Base-by-base conservation (phyloP, 2,888 invertebrate species). In the Acanthacorydalis orientalis region DNA sequence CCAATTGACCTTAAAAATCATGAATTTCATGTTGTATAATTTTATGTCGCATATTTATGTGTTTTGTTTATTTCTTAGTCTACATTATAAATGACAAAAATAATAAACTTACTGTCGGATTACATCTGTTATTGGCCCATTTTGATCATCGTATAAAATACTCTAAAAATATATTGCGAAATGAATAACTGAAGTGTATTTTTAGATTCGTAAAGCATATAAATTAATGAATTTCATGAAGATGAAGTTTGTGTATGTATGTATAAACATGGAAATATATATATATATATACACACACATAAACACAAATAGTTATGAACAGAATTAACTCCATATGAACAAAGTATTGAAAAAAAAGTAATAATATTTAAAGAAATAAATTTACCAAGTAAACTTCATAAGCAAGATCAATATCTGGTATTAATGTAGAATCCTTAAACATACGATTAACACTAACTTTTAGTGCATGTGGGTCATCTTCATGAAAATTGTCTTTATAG, bases 71-170 rank as follows among this genome's bases (percentile, higher is more conserved):
- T 4, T 23, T 2, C 6, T 23, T 23, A 23, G 6, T 31, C 31
- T 34, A 47, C 38, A 41, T 37, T 11, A 33, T 35, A 35, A 52
- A 32, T 45, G 38, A 14, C 46, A 42, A 35, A 40, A 35, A 42
- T n/a, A 16, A 43, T 15, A 38, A 38, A 48, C 47, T 31, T 69
- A 84, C 78, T 80, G 78, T 64, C 83, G 82, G 49, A 85, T 78
- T 33, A 80, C 71, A 68, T 91, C 88, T 51, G 83, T 74, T 56
- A 84, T 69, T 1, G 85, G 81, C 38, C 91, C 90, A 67, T 91
- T 89, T 52, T 83, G 77, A 59, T 85, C 83, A 62, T 93, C 92
- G 64, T 82, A 78, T 52, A 85, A 69, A 7, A 80, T 73, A 58
- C 85, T 86, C 79, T 87, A 65, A 53, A 76, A 75, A 56, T 53